Evolutionary conservation across 2,113 vertebrate species (phyloP), one percentile per base, ranked within the genome.

Genomic region (Crypturellus undulatus): DNA sequence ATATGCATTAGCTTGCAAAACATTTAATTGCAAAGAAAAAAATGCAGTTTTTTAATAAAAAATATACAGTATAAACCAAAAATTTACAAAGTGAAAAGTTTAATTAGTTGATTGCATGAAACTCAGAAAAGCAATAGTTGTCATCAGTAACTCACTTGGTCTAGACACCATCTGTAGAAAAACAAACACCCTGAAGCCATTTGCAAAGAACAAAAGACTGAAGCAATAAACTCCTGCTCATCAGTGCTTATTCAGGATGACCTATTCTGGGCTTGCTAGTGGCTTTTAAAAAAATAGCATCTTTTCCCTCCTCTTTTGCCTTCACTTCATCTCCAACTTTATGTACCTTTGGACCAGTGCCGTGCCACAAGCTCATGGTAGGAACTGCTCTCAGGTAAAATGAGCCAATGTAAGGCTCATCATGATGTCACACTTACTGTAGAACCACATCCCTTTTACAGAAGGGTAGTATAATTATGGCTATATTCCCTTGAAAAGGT

Each of bases 1-100:
- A 76, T 43, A 51, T 43, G 8, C 18, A 60, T 56, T 79, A 12
- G 19, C 87, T 63, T 82, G 77, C 16, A 78, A 67, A 92, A 83
- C 2, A 5, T 5, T 63, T 49, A 85, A 69, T 28, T 67, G 18
- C 9, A 64, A 20, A 17, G 6, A 80, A 64, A 80, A 58, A 5
- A 58, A 30, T 19, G 54, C 12, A 32, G 0, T 0, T 0, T 0
- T 7, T 82, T 49, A 8, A 8, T 64, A 51, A 5, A 76, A 84
- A 65, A 47, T 4, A 38, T 9, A 47, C 11, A 28, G 15, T 32
- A 42, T 43, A 36, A 92, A 42, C 5, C 5, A 77, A 84, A 82
- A 82, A 38, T 10, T 15, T 78, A 9, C 11, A 26, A 30, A 32
- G 7, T 28, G 34, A 60, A 60, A 24, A 70, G 60, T 3, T n/a